These are phyloP conservation scores for Ctenopoma kingsleyae DNA, from an alignment of 2,797 vertebrate species.

Conservation along the genomic window DNA sequence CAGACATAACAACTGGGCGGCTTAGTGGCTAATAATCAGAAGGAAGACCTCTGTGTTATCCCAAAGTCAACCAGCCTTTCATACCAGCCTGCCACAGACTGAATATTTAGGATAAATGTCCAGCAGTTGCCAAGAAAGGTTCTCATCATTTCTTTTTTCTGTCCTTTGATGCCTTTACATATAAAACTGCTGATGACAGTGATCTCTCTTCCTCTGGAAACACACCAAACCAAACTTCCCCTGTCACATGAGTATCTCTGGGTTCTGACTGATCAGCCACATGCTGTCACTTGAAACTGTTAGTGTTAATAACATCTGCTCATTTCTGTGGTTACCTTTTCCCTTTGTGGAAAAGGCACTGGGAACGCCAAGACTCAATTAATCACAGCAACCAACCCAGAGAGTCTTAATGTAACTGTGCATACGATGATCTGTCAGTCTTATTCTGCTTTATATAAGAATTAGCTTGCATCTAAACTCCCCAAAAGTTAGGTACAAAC, in stretches of 20 bases:
- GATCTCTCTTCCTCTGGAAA: slow-evolving; percentile 8
- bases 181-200: neutral
- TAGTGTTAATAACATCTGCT: neutral
- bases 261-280: neutral
- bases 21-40: no score
- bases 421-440: neutral
- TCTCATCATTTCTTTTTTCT: no score
- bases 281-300: neutral
- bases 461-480: neutral
- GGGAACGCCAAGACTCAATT: neutral
- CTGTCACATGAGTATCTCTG: neutral
- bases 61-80: no score
- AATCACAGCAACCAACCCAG: neutral
- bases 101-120: no score
- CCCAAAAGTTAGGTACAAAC: no score
- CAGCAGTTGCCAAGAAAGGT: no score
- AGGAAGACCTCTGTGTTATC: no score
- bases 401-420: no score
- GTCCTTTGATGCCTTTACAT: neutral
- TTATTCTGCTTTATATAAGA: neutral
- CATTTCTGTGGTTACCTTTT: neutral
- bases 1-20: no score
- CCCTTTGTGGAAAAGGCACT: neutral
- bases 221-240: neutral
- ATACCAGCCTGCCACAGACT: no score